A percentile compares a stretch with the other conserved stretches of the same genome.
Conservation (phyloP, 2,113 vertebrate species). For the Caracal caracal region DNA sequence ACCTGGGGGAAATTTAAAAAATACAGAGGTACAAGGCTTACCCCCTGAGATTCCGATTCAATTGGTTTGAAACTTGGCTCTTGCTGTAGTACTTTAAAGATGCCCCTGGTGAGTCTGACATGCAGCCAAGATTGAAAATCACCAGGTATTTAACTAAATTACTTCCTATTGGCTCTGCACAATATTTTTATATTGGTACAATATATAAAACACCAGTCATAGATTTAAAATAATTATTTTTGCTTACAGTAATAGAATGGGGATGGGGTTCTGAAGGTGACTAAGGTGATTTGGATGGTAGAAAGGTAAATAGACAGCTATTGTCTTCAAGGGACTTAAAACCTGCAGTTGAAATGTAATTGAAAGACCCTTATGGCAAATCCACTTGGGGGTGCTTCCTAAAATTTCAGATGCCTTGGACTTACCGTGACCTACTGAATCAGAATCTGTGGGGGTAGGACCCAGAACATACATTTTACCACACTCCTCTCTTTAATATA, state of each 20-base stretch:
- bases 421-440: conserved; percentile 27
- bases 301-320: conserved; percentile 44
- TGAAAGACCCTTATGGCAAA: neutral
- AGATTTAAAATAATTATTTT: neutral
- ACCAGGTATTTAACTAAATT: conserved; percentile 50
- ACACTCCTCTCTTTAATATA: neutral
- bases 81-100: neutral
- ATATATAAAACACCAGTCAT: neutral
- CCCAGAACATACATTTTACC: neutral
- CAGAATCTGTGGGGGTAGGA: neutral
- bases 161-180: neutral
- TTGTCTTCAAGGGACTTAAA: conserved; percentile 14
- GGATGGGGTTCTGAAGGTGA: neutral
- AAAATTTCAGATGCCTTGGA: conserved; percentile 48
- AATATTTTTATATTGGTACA: neutral
- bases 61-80: neutral
- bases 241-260: neutral
- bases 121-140: conserved; percentile 19
- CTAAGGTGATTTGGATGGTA: neutral
- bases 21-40: neutral
- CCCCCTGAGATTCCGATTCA: neutral
- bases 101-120: neutral
- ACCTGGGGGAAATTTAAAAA: neutral
- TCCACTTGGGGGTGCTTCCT: neutral
- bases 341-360: conserved; percentile 13